Base-by-base conservation (phyloP, 2,797 vertebrate genomes). In the Brotula barbata region DNA sequence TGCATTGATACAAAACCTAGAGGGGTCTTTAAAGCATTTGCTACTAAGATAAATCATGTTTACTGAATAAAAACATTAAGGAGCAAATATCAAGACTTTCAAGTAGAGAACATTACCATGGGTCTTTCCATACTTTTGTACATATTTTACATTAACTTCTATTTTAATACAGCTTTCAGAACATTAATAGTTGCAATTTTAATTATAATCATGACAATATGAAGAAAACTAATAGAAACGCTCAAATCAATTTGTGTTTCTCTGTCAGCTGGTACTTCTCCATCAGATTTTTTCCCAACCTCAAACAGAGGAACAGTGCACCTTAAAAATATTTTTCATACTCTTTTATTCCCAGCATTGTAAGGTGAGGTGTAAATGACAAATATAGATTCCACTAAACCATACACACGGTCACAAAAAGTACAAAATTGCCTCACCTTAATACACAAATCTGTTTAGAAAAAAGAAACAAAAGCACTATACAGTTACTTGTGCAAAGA, bases 401-500 rank as follows among this genome's bases (percentile, higher is more conserved):
- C 87, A 78, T 89, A 91, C 86, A 82, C 89, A 92, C 90, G 75
- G 85, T 89, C 91, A 93, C 90, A 90, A 91, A 92, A 87, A 90
- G 87, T 92, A 92, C 90, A 93, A 92, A 92, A 90, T 87, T 65
- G 70, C 88, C 88, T 89, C 88, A 92, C 89, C 88, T 87, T 88
- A 87, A 91, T 89, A 92, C 91, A 93, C 86, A 90, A 91, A 92
- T 81, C 63, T 83, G 79, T 88, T 91, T 92, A 90, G 81, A 91
- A 92, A 92, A 90, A 88, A 89, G 82, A 88, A 91, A 91, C 71
- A 84, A 89, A 89, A 89, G 88, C 89, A 92, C 91, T 83, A 88
- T 87, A 93, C 89, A 90, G 75, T 88, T 85, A 91, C 89, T 89
- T 93, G 90, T 93, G 92, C 91, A 92, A 92, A 91, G 90, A 92